phyloP scores from a whole-genome alignment of 37 sponge, comb jelly and placozoan genomes.

The Beroe forskalii region DNA sequence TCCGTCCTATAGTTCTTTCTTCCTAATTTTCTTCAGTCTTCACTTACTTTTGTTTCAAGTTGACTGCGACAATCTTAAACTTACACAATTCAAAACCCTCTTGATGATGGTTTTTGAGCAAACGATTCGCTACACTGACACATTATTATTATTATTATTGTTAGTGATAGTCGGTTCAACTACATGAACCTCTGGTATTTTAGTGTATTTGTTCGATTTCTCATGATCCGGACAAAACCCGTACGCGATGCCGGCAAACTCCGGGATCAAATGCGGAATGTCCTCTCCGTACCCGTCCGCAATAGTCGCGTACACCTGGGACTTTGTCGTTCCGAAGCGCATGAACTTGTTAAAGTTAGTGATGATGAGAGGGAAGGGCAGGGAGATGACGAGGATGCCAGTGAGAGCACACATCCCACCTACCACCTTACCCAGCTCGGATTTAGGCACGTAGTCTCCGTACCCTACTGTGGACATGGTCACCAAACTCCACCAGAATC shows the following conservation, averaged over 20 bases:
- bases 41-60: no score
- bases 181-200: background rate
- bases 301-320: slow-evolving; percentile 54
- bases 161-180: background rate
- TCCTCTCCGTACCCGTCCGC: slow-evolving; percentile 58
- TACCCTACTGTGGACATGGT: slow-evolving; percentile 64
- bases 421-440: slow-evolving; percentile 30
- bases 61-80: no score
- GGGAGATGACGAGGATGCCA: slow-evolving; percentile 63
- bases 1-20: no score
- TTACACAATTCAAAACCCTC: no score
- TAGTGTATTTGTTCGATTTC: background rate
- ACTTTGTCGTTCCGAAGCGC: slow-evolving; percentile 22
- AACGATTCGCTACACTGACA: background rate
- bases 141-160: background rate
- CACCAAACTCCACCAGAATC: slow-evolving; percentile 64
- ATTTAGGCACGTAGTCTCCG: slow-evolving; percentile 56
- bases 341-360: slow-evolving; percentile 66
- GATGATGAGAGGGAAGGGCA: slow-evolving; percentile 65
- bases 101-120: no score
- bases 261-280: slow-evolving; percentile 14
- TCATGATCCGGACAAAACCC: slow-evolving; percentile 6
- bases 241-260: slow-evolving; percentile 45
- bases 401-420: slow-evolving; percentile 41
- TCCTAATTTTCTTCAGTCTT: no score